Evolutionary conservation across 2,888 invertebrate genomes (phyloP), one percentile per base, ranked within the genome.

Genomic region (Prosopocoilus inquinatus): DNA sequence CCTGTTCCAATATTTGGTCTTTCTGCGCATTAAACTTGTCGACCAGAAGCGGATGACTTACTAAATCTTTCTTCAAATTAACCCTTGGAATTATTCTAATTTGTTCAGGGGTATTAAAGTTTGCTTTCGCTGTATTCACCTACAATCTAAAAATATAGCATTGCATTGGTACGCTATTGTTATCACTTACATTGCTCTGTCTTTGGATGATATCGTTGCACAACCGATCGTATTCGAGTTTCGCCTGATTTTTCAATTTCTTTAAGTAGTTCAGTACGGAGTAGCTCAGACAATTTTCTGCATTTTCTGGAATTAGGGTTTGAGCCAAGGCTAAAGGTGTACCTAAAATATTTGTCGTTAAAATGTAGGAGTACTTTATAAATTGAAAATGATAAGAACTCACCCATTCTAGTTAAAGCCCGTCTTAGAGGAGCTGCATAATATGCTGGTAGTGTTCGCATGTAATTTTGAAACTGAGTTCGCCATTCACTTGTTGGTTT

Each of bases 391-490:
- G 9, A 1, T 2, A 9, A 3, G 15, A 20, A 46, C 46, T 15
- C 2, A 60, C 93, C 94, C 89, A 97, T 95, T 73, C 94, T 86
- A 7, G 89, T 86, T 53, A 99, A 78, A 0, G 96, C 96, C 78
- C 96, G 84, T 63, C 94, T 85, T 64, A 99, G 78, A 20, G 96
- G 94, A 67, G 84, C 84, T 49, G 89, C 88, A 78, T 98, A 99
- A 77, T 99, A 99, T 3, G 93, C 89, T 9, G 99, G 99, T 86
- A 98, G 93, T n/a, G 93, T 90, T 66, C 94, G 88, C 66, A 97
- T 84, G 72, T 99, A 99, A 75, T 90, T 90, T 67, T 94, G 93
- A 78, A 99, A 96, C 61, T 92, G 90, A 52, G 89, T 85, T 70
- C 94, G 86, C 93, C 97, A 96, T 73, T 96, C 95, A 46, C 88